These are phyloP conservation scores for Bujurquina vittata DNA, from an alignment of 2,113 vertebrate species.

Conservation along the genomic window DNA sequence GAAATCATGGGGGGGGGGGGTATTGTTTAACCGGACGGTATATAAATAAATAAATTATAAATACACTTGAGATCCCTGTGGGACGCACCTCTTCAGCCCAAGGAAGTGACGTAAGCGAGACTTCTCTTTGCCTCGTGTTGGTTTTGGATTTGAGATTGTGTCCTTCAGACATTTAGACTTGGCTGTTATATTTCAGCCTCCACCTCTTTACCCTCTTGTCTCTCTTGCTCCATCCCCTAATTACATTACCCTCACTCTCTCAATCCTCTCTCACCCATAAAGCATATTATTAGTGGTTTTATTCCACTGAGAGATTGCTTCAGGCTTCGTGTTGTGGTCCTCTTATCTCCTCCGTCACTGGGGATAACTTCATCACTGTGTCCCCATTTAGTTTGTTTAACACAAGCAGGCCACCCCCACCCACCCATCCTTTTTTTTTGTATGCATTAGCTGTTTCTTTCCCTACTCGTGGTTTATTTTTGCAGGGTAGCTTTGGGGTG, in stretches of 20 bases:
- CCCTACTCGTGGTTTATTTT: slow-evolving; percentile 13
- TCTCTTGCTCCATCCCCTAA: slow-evolving; percentile 52
- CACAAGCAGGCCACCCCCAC: not conserved
- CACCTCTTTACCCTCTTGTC: not conserved
- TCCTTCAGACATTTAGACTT: no score
- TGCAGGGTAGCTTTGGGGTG: slow-evolving; percentile 2
- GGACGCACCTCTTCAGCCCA: no score
- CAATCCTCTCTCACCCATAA: slow-evolving; percentile 29
- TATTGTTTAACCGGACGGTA: no score
- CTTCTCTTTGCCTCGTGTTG: no score
- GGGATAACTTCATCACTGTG: slow-evolving; percentile 47
- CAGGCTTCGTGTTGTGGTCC: slow-evolving; percentile 40
- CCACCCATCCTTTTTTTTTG: not conserved
- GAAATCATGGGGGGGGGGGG: no score
- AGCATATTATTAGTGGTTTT: slow-evolving; percentile 58
- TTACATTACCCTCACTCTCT: slow-evolving; percentile 54
- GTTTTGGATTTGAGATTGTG: no score
- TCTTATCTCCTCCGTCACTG: slow-evolving; percentile 45
- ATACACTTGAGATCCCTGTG: no score
- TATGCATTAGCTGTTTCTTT: slow-evolving; percentile 1
- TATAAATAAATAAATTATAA: no score
- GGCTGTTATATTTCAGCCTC: not conserved
- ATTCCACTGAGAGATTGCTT: slow-evolving; percentile 62
- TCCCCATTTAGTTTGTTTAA: slow-evolving; percentile 4
- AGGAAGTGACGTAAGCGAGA: no score